Conservation (phyloP, 2,888 invertebrate species). For the Morpho helenor region DNA sequence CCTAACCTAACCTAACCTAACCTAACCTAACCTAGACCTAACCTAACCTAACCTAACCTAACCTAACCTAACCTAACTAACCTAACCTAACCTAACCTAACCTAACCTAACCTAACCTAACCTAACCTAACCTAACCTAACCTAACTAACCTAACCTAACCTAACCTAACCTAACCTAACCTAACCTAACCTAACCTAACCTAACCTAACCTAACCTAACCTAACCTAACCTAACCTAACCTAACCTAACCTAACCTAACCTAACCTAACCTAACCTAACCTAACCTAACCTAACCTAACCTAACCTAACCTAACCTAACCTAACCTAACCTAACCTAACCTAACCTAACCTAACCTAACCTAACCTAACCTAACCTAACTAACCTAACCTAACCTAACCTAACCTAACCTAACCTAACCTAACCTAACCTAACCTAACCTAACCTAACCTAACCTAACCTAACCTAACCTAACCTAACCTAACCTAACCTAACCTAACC, state of each 20-base stretch:
- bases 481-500: conserved; percentile 10
- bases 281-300: neutral
- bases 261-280: neutral
- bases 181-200: too few species aligned
- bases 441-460: too few species aligned
- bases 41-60: neutral
- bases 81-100: neutral
- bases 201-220: too few species aligned
- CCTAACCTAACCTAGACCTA: too few species aligned
- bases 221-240: too few species aligned
- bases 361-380: neutral
- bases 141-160: neutral
- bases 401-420: neutral
- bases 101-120: neutral
- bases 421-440: too few species aligned
- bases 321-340: neutral
- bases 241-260: too few species aligned
- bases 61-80: neutral
- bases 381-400: neutral
- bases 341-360: neutral
- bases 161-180: too few species aligned
- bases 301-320: neutral
- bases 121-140: neutral
- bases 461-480: neutral
- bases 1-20: too few species aligned